Evolutionary conservation across 2,888 invertebrate species (phyloP).

Genomic region (Epicampocera succincta): DNA sequence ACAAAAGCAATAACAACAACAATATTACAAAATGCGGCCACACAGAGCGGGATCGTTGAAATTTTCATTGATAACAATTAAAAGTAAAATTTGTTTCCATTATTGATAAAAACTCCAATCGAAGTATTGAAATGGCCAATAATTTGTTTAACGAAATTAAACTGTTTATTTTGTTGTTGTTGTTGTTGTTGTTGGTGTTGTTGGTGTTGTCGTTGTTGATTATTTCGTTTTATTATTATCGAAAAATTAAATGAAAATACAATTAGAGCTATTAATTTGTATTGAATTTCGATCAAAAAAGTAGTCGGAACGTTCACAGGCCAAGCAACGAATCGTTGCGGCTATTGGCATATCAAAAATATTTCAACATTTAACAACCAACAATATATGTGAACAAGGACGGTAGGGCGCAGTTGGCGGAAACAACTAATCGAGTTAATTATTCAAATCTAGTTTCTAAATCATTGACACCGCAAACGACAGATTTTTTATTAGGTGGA

Average conservation of each 20-base stretch:
- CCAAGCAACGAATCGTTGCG: conserved; percentile 27
- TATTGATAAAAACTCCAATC: conserved; percentile 40
- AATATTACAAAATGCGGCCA: conserved; percentile 1
- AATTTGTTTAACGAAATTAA: conserved; percentile 71
- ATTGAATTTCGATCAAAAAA: conserved; percentile 42
- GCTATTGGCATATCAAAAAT: conserved; percentile 4
- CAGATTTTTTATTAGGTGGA: too few relatives aligned
- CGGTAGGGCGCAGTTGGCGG: background rate
- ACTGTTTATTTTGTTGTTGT: conserved; percentile 70
- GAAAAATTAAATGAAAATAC: conserved; percentile 3
- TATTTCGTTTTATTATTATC: too few relatives aligned
- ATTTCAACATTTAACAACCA: background rate
- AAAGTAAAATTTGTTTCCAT: conserved; percentile 41
- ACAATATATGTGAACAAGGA: background rate
- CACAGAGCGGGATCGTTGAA: conserved; percentile 48
- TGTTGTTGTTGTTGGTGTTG: conserved; percentile 68
- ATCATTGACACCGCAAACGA: too few relatives aligned
- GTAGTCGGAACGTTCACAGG: conserved; percentile 39
- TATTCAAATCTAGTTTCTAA: too few relatives aligned
- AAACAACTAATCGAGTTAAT: too few relatives aligned
- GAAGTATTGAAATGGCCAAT: conserved; percentile 20
- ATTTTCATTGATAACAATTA: conserved; percentile 52
- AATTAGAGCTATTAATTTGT: conserved; percentile 43
- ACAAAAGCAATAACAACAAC: background rate
- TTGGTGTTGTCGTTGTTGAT: conserved; percentile 66